Percentiles rank a stretch among this genome's conserved stretches.
Conservation (phyloP, 35 echinoderm and acorn worm genomes). For the Apostichopus japonicus region DNA sequence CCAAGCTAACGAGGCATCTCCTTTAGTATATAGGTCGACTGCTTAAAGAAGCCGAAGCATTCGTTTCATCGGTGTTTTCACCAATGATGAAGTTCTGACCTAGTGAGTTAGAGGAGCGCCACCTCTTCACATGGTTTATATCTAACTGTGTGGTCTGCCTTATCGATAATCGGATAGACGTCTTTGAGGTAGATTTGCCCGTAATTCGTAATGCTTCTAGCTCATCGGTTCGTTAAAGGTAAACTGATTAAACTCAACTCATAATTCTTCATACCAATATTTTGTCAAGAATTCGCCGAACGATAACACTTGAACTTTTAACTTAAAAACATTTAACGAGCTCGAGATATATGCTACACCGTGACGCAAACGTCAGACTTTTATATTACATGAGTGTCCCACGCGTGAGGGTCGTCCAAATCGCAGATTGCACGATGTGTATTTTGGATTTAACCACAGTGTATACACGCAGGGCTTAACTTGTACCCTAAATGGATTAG, state of each 20-base stretch:
- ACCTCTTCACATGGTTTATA: neutral
- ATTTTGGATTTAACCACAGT: neutral
- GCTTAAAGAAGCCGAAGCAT: no score
- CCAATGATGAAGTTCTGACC: no score
- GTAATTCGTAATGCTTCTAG: neutral
- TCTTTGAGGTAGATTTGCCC: neutral
- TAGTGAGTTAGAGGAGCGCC: neutral
- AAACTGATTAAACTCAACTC: slow-evolving; percentile 9
- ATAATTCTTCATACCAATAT: slow-evolving; percentile 57
- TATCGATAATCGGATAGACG: neutral
- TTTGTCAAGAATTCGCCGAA: slow-evolving; percentile 44
- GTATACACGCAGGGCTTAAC: no score
- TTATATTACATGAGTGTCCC: neutral
- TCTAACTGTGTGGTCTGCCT: neutral
- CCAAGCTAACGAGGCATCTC: no score
- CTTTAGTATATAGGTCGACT: no score
- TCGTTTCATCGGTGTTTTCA: no score
- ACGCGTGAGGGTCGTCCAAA: neutral
- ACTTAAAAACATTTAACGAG: slow-evolving; percentile 4
- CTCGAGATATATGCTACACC: neutral
- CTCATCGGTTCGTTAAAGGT: slow-evolving; percentile 37
- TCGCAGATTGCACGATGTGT: neutral
- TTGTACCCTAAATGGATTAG: no score
- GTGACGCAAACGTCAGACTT: slow-evolving; percentile 9
- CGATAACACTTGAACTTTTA: slow-evolving; percentile 51